These are phyloP conservation scores for Portevinia maculata DNA, from an alignment of 2,888 invertebrate genomes.

Conservation along the genomic window DNA sequence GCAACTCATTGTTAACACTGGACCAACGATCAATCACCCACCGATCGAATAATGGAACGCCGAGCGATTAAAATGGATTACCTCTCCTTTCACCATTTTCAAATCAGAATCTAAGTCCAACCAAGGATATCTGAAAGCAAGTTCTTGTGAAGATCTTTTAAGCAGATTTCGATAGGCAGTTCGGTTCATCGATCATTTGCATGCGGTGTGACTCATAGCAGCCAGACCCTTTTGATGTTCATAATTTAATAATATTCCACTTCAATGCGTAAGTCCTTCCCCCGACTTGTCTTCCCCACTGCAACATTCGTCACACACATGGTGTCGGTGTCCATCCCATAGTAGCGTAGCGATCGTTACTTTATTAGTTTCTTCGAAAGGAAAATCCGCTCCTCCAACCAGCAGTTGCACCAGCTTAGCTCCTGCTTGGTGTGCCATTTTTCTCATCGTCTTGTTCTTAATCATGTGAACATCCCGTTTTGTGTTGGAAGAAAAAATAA, in stretches of 20 bases:
- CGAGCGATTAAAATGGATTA: too few relatives aligned
- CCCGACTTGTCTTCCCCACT: conserved; percentile 23
- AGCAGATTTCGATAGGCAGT: not conserved
- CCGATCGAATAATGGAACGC: too few relatives aligned
- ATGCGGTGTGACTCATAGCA: conserved; percentile 5
- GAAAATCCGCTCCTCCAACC: conserved; percentile 3
- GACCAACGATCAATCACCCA: too few relatives aligned
- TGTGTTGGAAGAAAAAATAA: conserved; percentile 20
- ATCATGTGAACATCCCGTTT: conserved; percentile 74
- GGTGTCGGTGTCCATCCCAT: conserved; percentile 30
- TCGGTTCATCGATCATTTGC: conserved; percentile 3
- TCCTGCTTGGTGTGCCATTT: conserved; percentile 62
- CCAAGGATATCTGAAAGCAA: too few relatives aligned
- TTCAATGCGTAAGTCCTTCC: conserved; percentile 7
- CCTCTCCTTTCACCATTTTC: too few relatives aligned
- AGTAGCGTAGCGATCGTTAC: not conserved
- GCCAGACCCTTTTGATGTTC: not conserved
- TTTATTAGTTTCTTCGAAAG: conserved; percentile 32
- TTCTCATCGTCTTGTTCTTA: conserved; percentile 60
- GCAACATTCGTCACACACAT: conserved; percentile 51
- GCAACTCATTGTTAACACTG: too few relatives aligned
- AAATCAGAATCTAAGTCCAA: too few relatives aligned
- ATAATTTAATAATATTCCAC: conserved; percentile 7
- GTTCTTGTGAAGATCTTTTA: too few relatives aligned
- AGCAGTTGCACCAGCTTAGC: too few relatives aligned